Evolutionary conservation across 2,888 invertebrate genomes (phyloP), one percentile per base, ranked within the genome.

Genomic region (Apeira syringaria): DNA sequence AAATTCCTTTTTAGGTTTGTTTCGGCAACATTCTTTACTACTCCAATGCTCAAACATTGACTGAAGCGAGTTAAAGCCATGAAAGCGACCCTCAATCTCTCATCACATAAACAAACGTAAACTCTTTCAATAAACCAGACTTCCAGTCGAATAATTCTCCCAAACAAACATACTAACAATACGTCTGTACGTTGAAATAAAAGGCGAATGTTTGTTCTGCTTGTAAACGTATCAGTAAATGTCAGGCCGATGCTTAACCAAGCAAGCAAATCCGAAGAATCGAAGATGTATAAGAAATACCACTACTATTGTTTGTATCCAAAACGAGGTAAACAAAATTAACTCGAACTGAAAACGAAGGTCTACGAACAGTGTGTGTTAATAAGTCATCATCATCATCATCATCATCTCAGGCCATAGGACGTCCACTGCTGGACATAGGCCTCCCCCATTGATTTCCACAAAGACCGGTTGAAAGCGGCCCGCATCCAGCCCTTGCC

Each of bases 141-240:
- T 38, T 34, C 34, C 45, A 30, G 33, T 32, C 29, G 12, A 55
- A 43, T 44, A 50, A 43, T 43, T 43, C 26, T 30, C 50, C 53
- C 61, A 59, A 59, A 57, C 58, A 51, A 31, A 46, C 53, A 59
- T 51, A 49, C 47, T 54, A 53, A 49, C 50, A 46, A 32, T 51
- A 46, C 37, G 53, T 38, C 38, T 36, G 24, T 24, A 9, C 9
- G 28, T 39, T 31, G 34, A 61, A 64, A 64, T 61, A 61, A 64
- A 52, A 51, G 13, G 31, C 50, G 39, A 53, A 53, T 63, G 52
- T 61, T 63, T 59, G 59, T 61, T 56, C 53, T 32, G 52, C 53
- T 53, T 58, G 55, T 63, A 63, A 64, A 63, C 56, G 61, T 57
- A 45, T 25, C 38, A 15, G 63, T 74, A 68, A 74, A 73, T 62